Conservation (phyloP, 1,140 invertebrate genomes). For the Trichoplusia ni region DNA sequence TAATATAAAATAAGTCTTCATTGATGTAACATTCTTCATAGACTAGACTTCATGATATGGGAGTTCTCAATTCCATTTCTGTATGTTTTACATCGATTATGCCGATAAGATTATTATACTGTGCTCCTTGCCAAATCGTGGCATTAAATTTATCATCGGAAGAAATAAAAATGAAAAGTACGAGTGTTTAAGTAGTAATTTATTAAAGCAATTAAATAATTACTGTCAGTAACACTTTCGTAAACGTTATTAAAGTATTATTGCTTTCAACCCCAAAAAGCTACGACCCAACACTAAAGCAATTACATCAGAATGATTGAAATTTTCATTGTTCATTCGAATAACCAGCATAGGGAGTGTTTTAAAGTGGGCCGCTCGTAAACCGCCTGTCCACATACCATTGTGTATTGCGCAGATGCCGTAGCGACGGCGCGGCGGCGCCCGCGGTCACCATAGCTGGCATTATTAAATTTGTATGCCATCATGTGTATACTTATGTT, state of each 20-base stretch:
- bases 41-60: too few species aligned
- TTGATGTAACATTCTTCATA: too few species aligned
- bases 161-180: too few species aligned
- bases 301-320: constrained; percentile 27
- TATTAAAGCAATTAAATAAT: too few species aligned
- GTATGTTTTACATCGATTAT: too few species aligned
- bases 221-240: too few species aligned
- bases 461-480: constrained; percentile 22
- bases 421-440: not conserved
- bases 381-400: constrained; percentile 15
- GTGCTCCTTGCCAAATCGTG: too few species aligned
- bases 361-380: constrained; percentile 21
- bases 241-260: not conserved
- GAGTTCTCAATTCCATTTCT: too few species aligned
- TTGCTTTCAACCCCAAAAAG: not conserved
- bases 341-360: constrained; percentile 11
- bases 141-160: too few species aligned
- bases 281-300: not conserved
- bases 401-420: constrained; percentile 23
- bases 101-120: too few species aligned
- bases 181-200: too few species aligned
- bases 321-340: constrained; percentile 27
- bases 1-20: too few species aligned
- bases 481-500: not conserved
- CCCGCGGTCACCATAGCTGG: not conserved